phyloP scores from a whole-genome alignment of 1,140 invertebrate genomes.

The Ceratina australensis region DNA sequence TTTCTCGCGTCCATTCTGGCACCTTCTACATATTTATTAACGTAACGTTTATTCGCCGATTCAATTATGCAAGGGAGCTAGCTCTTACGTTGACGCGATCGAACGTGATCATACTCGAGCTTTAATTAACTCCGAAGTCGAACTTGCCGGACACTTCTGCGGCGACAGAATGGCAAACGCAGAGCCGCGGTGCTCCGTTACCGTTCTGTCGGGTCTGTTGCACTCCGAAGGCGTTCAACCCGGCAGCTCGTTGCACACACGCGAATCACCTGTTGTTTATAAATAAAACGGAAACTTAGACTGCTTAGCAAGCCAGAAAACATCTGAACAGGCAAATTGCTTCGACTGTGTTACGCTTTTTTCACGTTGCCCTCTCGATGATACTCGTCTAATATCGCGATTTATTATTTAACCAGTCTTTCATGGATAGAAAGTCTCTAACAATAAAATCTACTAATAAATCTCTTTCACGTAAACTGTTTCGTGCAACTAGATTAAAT shows the following conservation, averaged over 20 bases:
- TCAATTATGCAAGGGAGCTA: neutral
- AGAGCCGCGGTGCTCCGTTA: neutral
- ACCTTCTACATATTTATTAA: too few species aligned
- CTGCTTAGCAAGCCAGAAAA: constrained; percentile 29
- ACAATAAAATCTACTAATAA: too few species aligned
- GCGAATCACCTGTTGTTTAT: constrained; percentile 30
- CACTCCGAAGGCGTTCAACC: constrained; percentile 29
- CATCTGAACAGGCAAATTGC: constrained; percentile 7
- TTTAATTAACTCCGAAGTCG: neutral
- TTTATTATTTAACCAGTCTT: too few species aligned
- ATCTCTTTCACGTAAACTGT: too few species aligned
- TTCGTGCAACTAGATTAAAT: too few species aligned
- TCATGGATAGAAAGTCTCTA: too few species aligned
- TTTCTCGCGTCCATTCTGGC: too few species aligned
- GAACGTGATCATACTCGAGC: neutral
- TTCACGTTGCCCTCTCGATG: neutral
- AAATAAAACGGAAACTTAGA: constrained; percentile 25
- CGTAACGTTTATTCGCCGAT: too few species aligned
- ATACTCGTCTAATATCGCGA: too few species aligned
- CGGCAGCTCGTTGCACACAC: constrained; percentile 25
- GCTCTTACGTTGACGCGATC: neutral
- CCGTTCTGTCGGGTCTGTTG: constrained; percentile 21
- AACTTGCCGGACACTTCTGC: neutral
- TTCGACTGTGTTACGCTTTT: neutral
- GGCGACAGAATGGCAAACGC: neutral